Base-by-base conservation (phyloP, 2,797 vertebrate species). In the Ceryle rudis region DNA sequence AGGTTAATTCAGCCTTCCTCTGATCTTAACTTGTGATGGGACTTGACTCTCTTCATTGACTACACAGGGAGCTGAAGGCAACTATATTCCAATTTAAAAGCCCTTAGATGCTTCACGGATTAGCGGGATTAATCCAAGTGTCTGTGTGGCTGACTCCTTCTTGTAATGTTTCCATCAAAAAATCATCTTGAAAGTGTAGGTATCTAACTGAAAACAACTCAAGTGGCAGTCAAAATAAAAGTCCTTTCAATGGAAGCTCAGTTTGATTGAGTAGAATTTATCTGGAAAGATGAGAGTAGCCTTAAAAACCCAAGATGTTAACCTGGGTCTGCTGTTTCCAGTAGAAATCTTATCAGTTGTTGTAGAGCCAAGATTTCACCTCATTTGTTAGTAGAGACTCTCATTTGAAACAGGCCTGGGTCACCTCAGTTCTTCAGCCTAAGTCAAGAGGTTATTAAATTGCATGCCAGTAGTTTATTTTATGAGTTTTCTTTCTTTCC, bases 111-210 rank as follows among this genome's bases (percentile, higher is more conserved):
- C 25, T 89, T 64, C 47, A 81, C 23, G 74, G 84, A 61, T 49
- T 64, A 79, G 2, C 9, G 47, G 20, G 49, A 84, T 65, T 89
- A 65, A 41, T 61, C 21, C 20, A 65, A 47, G 17, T 41, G 8
- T 54, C 11, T 42, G 3, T 64, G 49, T 52, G 31, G 4, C 9
- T 10, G 2, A 84, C 31, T 75, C 31, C 25, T 74, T 55, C 17
- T 39, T 12, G 29, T 6, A 58, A 39, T 8, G 7, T 55, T 75
- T 79, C 29, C 29, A 22, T 33, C 14, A 51, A 25, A 89, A 54
- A 75, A 70, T 1, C 2, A 26, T 7, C 1, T 29, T 42, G 28
- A 61, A 2, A 25, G 4, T 19, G 2, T 16, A n/a, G 31, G 12
- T 39, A 14, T 49, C 37, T 57, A 83, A n/a, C 3, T 26, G 14